These are phyloP conservation scores for Tarsius wallacei DNA, from an alignment of 2,797 vertebrate genomes.

Conservation along the genomic window DNA sequence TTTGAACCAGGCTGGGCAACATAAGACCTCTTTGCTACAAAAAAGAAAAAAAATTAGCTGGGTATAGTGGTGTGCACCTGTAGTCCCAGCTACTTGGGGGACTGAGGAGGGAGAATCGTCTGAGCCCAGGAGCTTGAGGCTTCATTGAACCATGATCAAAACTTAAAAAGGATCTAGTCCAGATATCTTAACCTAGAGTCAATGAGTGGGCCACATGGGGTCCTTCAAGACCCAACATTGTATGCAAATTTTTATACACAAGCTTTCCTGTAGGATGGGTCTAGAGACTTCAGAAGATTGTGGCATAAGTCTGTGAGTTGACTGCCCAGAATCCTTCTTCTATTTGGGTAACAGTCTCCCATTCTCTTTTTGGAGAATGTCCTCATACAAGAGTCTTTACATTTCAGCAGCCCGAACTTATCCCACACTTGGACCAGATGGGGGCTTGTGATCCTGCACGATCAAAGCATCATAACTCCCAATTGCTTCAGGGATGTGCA, in stretches of 20 bases:
- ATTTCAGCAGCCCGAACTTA: background rate
- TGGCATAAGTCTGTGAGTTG: background rate
- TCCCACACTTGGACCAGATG: background rate
- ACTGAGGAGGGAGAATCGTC: no score
- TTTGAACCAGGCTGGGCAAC: no score
- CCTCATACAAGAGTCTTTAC: background rate
- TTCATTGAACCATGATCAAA: no score
- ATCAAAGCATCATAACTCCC: background rate
- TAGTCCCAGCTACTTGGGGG: no score
- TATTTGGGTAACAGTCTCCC: background rate
- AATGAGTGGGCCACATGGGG: background rate
- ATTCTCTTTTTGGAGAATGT: conserved; percentile 4
- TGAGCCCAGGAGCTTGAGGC: no score
- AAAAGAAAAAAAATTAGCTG: no score
- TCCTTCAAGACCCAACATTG: background rate
- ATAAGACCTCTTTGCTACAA: no score
- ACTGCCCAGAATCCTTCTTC: background rate
- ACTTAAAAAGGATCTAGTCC: background rate
- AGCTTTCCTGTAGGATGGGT: background rate
- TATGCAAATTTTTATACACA: background rate
- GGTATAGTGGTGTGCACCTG: no score
- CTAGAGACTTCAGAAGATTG: background rate
- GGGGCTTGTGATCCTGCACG: background rate
- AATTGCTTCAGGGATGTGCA: background rate
- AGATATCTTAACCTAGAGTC: background rate